A percentile compares a stretch with the other conserved stretches of the same genome.
Evolutionary conservation across 2,113 vertebrate genomes (phyloP).

Genomic region (Psettodes erumei): DNA sequence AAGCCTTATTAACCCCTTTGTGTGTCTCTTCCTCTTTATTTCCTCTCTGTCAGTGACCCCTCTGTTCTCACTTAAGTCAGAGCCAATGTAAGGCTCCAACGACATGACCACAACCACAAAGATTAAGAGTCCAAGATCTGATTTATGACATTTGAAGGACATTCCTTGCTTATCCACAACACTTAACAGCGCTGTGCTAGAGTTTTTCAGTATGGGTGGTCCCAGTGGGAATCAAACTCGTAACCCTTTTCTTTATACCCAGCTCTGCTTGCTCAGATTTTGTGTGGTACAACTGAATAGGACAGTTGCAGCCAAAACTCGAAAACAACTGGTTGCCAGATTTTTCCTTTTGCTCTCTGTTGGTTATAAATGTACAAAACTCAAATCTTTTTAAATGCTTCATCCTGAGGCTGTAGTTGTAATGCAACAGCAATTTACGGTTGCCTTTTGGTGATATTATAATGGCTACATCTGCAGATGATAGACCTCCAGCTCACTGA

Average conservation of each 20-base stretch:
- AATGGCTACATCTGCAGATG: conserved; percentile 38
- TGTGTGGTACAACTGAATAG: neutral
- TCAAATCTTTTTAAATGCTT: neutral
- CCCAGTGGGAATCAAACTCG: neutral
- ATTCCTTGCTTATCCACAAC: conserved; percentile 27
- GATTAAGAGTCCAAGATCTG: conserved; percentile 1
- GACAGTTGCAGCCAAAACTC: neutral
- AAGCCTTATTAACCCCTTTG: neutral
- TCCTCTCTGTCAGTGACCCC: neutral
- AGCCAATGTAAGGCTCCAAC: neutral
- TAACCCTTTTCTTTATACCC: conserved; percentile 3
- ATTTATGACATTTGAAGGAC: conserved; percentile 29
- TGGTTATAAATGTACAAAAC: conserved; percentile 3
- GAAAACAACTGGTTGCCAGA: conserved; percentile 17
- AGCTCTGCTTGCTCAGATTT: neutral
- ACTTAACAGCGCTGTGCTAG: neutral
- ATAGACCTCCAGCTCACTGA: conserved; percentile 20
- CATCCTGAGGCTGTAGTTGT: neutral
- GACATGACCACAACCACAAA: neutral
- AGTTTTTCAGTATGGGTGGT: conserved; percentile 11
- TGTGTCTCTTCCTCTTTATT: neutral
- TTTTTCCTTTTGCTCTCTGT: neutral
- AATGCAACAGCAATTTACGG: conserved; percentile 2
- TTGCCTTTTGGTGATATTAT: conserved; percentile 9
- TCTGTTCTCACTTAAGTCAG: conserved; percentile 2